Base-by-base conservation (phyloP, 35 echinoderm and acorn worm species). In the Stichopus chloronotus region DNA sequence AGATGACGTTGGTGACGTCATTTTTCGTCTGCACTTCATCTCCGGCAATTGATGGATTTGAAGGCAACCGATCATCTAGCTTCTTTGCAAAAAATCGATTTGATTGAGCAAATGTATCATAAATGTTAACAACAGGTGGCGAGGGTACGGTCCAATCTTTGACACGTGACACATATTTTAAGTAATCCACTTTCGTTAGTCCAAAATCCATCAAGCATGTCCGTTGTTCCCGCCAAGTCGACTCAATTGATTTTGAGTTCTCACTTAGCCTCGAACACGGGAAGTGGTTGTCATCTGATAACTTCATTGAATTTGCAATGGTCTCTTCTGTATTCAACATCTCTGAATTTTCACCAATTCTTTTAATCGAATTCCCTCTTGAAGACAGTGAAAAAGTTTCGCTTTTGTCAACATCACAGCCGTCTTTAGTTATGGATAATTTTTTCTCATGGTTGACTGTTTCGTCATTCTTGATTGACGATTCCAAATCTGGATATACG, bases 71-170 rank as follows among this genome's bases (percentile, higher is more conserved):
- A 19, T 65, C 61, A 19, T 65, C 17, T 43, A 52, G 52, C 10
- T 56, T 83, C 7, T n/a, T n/a, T 55, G 80, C 80, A 55, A 83
- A 83, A 55, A 83, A 83, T 53, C 80, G 80, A 83, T 83, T 83
- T 24, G 30, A 55, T 83, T 55, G 43, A 14, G 55, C 17, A 83
- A 83, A 55, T 83, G 43, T 83, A 55, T 83, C 80, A 14, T 83
- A 52, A 83, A 83, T 83, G 13, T 56, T 83, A 17, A 56, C 55
- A 43, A 83, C 43, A 54, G 80, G 80, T 7, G 80, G 80, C 52
- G 80, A 54, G 5, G 80, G 22, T 17, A 53, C 25, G 12, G 4
- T 43, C 80, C 80, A 83, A 56, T 83, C 80, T 11, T 6, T 19
- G n/a, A n/a, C 53, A 56, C 55, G 4, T 83, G 80, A 24, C 8